Percentiles rank a stretch among this genome's conserved stretches.
Conservation (phyloP, 1,140 invertebrate genomes). For the Calephelis nemesis region DNA sequence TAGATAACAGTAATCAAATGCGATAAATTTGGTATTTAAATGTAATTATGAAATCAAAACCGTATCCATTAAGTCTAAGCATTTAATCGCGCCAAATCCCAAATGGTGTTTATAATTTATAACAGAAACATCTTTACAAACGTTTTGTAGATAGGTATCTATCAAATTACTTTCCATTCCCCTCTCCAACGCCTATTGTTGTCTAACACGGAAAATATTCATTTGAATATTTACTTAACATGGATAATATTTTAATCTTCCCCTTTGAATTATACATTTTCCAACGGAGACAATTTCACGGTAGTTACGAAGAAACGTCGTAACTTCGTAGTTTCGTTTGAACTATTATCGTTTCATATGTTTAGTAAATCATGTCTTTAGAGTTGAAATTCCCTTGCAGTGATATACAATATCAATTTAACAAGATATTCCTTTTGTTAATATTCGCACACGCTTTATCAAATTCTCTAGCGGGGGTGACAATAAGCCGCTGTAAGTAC, state of each 20-base stretch:
- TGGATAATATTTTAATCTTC: conserved; percentile 81
- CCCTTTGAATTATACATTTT: conserved; percentile 79
- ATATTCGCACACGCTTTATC: conserved; percentile 79
- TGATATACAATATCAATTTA: conserved; percentile 72
- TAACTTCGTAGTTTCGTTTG: conserved; percentile 40
- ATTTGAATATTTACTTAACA: conserved; percentile 81
- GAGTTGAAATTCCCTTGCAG: conserved; percentile 48
- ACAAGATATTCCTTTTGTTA: conserved; percentile 80
- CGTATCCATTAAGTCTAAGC: conserved; percentile 28
- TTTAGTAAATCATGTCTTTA: conserved; percentile 29
- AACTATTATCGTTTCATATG: conserved; percentile 42
- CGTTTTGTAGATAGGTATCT: conserved; percentile 77
- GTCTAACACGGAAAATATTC: conserved; percentile 80
- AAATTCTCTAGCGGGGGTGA: conserved; percentile 78
- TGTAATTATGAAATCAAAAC: conserved; percentile 28
- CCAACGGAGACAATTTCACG: conserved; percentile 78
- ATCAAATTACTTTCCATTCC: conserved; percentile 72
- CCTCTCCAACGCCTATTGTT: conserved; percentile 61
- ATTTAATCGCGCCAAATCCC: conserved; percentile 66
- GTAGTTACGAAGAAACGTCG: conserved; percentile 54
- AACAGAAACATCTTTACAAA: conserved; percentile 68
- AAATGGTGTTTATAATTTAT: conserved; percentile 75
- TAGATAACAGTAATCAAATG: neutral
- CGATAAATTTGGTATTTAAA: conserved; percentile 22
- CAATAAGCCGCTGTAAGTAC: conserved; percentile 79